Evolutionary conservation across 2,113 vertebrate genomes (phyloP).

Genomic region (Myocastor coypus): DNA sequence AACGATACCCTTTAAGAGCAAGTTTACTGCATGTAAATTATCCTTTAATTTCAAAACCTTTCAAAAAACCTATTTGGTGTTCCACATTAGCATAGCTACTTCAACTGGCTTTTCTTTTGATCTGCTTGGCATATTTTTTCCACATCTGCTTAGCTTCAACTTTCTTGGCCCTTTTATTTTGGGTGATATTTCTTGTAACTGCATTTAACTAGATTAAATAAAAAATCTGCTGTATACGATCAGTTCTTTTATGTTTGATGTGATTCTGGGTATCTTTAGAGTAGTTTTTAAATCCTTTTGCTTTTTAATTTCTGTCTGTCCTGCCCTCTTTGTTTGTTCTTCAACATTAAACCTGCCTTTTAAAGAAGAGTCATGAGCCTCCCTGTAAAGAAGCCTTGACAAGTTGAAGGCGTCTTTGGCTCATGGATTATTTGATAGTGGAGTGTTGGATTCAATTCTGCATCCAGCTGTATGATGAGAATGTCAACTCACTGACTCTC

Average conservation of each 20-base stretch:
- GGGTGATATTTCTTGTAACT: neutral
- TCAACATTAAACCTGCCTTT: conserved; percentile 38
- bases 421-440: conserved; percentile 73
- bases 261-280: neutral
- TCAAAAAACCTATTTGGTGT: neutral
- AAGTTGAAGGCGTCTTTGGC: conserved; percentile 67
- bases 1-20: neutral
- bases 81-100: conserved; percentile 15
- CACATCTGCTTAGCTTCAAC: neutral
- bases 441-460: conserved; percentile 85
- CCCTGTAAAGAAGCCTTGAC: conserved; percentile 68
- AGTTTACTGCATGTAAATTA: neutral
- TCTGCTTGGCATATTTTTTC: neutral
- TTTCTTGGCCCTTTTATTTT: conserved; percentile 26
- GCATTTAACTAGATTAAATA: neutral
- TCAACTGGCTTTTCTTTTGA: neutral
- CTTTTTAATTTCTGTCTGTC: conserved; percentile 11
- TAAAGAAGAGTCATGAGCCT: conserved; percentile 61
- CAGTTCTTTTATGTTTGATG: neutral
- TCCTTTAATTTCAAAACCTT: conserved; percentile 6
- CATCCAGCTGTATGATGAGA: conserved; percentile 32
- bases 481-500: neutral
- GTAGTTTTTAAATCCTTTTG: neutral
- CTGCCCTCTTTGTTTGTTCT: conserved; percentile 61
- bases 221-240: neutral